Conservation (phyloP, 2,113 vertebrate species). For the Orycteropus afer region DNA sequence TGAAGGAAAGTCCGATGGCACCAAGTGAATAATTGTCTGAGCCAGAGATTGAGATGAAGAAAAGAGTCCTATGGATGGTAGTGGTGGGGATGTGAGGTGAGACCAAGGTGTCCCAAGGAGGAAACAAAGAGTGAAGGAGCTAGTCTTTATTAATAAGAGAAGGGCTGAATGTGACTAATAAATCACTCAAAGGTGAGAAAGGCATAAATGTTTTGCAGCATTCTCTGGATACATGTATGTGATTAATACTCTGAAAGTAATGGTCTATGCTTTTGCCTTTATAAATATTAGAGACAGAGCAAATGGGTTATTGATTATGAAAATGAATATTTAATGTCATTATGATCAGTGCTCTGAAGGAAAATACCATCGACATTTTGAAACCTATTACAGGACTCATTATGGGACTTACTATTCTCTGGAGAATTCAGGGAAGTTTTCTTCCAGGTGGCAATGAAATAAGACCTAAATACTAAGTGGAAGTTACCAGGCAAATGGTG, state of each 20-base stretch:
- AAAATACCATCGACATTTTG: background rate
- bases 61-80: background rate
- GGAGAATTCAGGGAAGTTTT: background rate
- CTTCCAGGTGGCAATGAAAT: background rate
- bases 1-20: background rate
- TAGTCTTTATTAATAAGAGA: background rate
- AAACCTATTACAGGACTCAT: background rate
- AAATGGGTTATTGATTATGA: background rate
- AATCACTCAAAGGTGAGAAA: background rate
- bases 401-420: background rate
- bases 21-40: background rate
- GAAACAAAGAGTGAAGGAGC: background rate
- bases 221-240: background rate
- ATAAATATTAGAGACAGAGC: background rate
- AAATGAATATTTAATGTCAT: background rate
- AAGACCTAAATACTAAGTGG: background rate
- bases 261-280: background rate
- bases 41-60: background rate
- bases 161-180: background rate
- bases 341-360: background rate
- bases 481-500: background rate
- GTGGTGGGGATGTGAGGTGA: accelerated
- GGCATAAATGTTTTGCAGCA: background rate
- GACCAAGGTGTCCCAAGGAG: background rate
- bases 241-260: background rate